Evolutionary conservation across 2,113 vertebrate species (phyloP).

Genomic region (Sterrhoptilus dennistouni): DNA sequence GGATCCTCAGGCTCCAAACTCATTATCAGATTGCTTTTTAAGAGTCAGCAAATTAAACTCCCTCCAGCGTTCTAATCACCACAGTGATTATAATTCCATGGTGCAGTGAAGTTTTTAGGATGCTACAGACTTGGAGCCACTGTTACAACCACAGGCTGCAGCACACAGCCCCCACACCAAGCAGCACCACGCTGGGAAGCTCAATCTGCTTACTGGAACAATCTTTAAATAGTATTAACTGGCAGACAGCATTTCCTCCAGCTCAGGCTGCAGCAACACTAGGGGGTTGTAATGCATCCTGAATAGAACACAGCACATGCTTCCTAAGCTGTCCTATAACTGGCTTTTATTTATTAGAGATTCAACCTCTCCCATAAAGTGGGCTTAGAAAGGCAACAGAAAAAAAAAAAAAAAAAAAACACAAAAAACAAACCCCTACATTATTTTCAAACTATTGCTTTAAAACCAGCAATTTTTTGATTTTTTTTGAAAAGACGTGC

Average conservation of each 20-base stretch:
- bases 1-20: slow-evolving; percentile 28
- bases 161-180: background rate
- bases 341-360: background rate
- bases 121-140: background rate
- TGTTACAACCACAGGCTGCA: background rate
- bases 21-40: slow-evolving; percentile 26
- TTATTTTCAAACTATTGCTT: background rate
- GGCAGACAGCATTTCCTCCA: background rate
- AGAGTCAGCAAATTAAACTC: slow-evolving; percentile 18
- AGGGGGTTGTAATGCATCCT: background rate
- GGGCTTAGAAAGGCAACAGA: background rate
- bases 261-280: background rate
- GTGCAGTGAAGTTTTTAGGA: background rate
- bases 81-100: background rate
- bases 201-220: slow-evolving; percentile 27
- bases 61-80: background rate
- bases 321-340: background rate
- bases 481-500: background rate
- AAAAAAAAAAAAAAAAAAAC: background rate
- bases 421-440: no score
- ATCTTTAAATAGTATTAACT: slow-evolving; percentile 39
- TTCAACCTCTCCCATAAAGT: background rate
- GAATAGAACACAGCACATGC: background rate
- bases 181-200: background rate
- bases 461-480: background rate